These are phyloP conservation scores for Scomber colias DNA, from an alignment of 2,113 vertebrate species.

Conservation along the genomic window DNA sequence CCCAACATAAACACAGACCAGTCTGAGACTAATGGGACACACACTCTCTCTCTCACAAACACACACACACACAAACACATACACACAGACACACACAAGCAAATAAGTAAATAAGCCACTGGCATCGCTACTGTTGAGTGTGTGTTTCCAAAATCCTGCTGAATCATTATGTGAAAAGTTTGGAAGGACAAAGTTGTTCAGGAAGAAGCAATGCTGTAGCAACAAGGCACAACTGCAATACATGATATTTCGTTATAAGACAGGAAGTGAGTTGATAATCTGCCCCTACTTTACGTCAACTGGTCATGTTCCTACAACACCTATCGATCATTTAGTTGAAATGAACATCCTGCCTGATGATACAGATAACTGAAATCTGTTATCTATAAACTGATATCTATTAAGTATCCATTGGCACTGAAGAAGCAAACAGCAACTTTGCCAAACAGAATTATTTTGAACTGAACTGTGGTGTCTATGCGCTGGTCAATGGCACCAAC, in stretches of 20 bases:
- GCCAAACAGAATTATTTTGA: neutral
- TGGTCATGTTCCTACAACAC: neutral
- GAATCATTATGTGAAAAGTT: slow-evolving; percentile 33
- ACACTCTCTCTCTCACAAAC: slow-evolving; percentile 16
- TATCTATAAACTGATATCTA: too few relatives aligned
- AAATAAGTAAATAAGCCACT: slow-evolving; percentile 60
- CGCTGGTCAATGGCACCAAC: too few relatives aligned
- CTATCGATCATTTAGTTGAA: neutral
- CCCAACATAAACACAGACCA: slow-evolving; percentile 75
- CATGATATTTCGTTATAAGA: neutral
- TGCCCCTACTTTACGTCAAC: neutral
- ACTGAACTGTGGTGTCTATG: too few relatives aligned
- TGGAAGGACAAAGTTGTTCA: slow-evolving; percentile 14
- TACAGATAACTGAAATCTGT: too few relatives aligned
- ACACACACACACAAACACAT: slow-evolving; percentile 26
- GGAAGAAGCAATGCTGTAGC: slow-evolving; percentile 1
- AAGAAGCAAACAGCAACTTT: too few relatives aligned
- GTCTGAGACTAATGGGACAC: slow-evolving; percentile 60
- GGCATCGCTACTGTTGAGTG: slow-evolving; percentile 21
- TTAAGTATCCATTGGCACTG: too few relatives aligned
- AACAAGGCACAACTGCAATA: neutral
- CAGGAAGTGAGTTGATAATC: neutral
- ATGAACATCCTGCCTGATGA: too few relatives aligned
- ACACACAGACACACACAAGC: slow-evolving; percentile 1
- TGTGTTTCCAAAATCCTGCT: slow-evolving; percentile 51